Evolutionary conservation across 2,888 invertebrate species (phyloP), one percentile per base, ranked within the genome.

Genomic region (Dryomyza anilis): DNA sequence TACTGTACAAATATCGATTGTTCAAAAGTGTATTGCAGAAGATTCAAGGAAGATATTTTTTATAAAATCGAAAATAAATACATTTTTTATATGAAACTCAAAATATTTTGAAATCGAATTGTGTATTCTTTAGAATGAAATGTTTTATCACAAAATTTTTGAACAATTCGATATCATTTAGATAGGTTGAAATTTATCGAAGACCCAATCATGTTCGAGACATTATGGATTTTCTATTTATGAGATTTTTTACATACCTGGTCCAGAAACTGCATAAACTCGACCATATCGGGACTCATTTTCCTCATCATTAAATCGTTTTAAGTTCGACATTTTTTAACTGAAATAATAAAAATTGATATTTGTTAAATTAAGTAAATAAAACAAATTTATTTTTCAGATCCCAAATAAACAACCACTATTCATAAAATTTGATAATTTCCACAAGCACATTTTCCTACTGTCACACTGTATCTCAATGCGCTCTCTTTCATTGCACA

Each of bases 191-290:
- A n/a, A n/a, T n/a, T n/a, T n/a, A n/a, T n/a, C n/a, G n/a, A n/a
- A n/a, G n/a, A n/a, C n/a, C n/a, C n/a, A n/a, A n/a, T n/a, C n/a
- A n/a, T n/a, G n/a, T n/a, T 43, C 1, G 4, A 43, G 43, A 43
- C 19, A 16, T 43, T 16, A 16, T 16, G 5, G 43, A 7, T 16
- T 16, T 43, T 16, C 2, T 43, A 43, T 43, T 16, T 1, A 43
- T 43, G 43, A 6, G 33, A 33, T 33, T 6, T 33, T 29, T 19
- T 52, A 73, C 76, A 77, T 73, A 97, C 97, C 98, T 85, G 98
- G 98, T 74, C 99, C 99, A 64, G 98, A 99, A 27, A 99, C 99
- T 33, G 96, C 98, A 81, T 89, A 95, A 43, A 99, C 98, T 84
- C 92, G 96, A 73, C 99, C 99, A 84, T 93, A 97, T 78, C 85